phyloP scores from a whole-genome alignment of 1,140 invertebrate genomes.

The Adoxophyes honmai region DNA sequence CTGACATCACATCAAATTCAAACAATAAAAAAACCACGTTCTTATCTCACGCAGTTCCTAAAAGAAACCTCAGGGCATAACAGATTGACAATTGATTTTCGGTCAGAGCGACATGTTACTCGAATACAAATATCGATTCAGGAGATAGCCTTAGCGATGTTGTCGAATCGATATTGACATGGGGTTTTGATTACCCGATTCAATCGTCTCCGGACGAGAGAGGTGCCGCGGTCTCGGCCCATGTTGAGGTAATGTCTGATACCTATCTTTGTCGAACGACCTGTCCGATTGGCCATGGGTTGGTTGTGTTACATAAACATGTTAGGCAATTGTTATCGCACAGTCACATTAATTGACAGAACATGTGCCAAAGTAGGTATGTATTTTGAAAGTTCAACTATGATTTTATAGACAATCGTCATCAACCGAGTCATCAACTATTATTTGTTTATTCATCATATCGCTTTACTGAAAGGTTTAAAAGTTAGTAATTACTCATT shows the following conservation, averaged over 20 bases:
- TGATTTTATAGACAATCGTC: no score
- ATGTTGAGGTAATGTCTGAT: conserved; percentile 55
- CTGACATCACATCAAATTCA: no score
- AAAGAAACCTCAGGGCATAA: not conserved
- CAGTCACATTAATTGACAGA: conserved; percentile 3
- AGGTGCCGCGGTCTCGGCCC: conserved; percentile 40
- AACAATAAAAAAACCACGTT: conserved; percentile 9
- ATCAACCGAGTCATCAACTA: no score
- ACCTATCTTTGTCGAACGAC: conserved; percentile 52
- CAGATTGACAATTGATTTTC: conserved; percentile 16
- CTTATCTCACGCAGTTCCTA: not conserved
- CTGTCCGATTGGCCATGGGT: conserved; percentile 31
- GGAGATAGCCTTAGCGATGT: conserved; percentile 60
- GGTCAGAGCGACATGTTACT: conserved; percentile 25
- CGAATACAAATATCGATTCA: conserved; percentile 65
- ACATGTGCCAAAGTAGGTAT: not conserved
- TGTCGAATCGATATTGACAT: conserved; percentile 71
- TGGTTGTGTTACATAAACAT: not conserved
- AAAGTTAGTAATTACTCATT: no score
- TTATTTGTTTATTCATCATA: no score
- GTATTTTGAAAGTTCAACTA: conserved; percentile 1
- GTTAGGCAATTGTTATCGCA: conserved; percentile 5
- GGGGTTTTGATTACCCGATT: conserved; percentile 71
- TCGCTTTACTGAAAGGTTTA: no score
- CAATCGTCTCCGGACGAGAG: conserved; percentile 54